Conservation (phyloP, 2,113 vertebrate species). For the Myanophis thanlyinensis region DNA sequence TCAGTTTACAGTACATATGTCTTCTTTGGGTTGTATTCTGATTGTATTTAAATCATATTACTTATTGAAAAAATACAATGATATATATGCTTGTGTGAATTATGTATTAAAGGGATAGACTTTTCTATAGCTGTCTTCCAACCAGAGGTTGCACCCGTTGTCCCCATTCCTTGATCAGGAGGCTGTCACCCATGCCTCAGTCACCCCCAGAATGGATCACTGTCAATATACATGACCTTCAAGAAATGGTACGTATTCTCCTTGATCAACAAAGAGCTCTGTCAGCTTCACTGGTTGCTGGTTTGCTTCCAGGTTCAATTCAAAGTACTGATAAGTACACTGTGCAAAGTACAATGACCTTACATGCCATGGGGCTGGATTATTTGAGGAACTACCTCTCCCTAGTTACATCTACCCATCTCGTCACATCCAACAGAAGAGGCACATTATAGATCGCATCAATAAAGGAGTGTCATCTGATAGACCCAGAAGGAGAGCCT, state of each 20-base stretch:
- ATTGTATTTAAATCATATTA: background rate
- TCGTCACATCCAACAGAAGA: background rate
- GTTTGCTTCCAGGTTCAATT: background rate
- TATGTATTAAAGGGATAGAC: background rate
- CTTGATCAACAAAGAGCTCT: background rate
- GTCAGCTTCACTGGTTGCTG: background rate
- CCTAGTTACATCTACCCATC: background rate
- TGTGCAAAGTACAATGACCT: background rate
- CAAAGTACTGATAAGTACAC: background rate
- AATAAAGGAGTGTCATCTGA: background rate
- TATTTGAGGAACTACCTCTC: background rate
- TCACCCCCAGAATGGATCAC: background rate
- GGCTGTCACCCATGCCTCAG: background rate
- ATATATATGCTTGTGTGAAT: background rate
- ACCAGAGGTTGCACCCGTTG: background rate
- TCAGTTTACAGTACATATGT: background rate
- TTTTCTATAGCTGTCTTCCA: background rate
- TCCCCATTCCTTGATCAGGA: background rate
- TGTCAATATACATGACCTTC: background rate
- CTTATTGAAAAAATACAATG: background rate
- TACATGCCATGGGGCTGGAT: background rate
- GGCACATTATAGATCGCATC: background rate
- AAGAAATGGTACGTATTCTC: background rate
- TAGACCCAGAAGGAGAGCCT: background rate
- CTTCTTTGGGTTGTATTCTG: background rate